These are phyloP conservation scores for Casuarius casuarius DNA, from an alignment of 2,113 vertebrate genomes.

Conservation along the genomic window DNA sequence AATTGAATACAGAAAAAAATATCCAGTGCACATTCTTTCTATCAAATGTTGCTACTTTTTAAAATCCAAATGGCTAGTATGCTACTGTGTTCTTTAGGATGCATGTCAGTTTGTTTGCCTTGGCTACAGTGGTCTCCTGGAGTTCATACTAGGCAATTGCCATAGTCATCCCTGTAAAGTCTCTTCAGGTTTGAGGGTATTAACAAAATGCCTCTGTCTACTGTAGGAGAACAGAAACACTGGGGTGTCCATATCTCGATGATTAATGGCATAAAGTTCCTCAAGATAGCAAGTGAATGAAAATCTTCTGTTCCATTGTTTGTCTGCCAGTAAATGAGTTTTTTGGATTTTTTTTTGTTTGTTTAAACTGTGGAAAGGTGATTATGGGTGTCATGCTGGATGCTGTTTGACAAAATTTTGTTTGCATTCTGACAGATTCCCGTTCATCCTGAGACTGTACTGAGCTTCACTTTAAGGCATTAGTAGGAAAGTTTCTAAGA, in stretches of 20 bases:
- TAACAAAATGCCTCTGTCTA: neutral
- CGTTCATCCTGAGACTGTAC: neutral
- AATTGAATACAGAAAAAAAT: neutral
- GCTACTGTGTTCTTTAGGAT: neutral
- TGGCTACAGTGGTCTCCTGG: neutral
- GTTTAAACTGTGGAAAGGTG: neutral
- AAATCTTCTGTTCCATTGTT: neutral
- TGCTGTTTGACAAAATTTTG: neutral
- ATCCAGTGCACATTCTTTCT: neutral
- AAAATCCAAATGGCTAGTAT: neutral
- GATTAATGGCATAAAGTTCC: neutral
- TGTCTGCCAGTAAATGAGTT: neutral
- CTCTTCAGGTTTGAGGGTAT: neutral
- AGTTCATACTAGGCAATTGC: neutral
- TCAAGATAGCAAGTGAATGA: neutral
- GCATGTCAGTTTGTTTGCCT: neutral
- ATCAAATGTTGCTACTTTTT: neutral
- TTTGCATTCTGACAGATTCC: neutral
- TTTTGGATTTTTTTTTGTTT: neutral
- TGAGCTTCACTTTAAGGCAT: neutral
- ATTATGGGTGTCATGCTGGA: neutral
- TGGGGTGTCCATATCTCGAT: neutral
- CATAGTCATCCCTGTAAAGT: neutral
- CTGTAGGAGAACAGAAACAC: neutral
- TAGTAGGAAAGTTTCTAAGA: neutral